Percentiles rank a stretch among this genome's conserved stretches.
Evolutionary conservation across 2,113 vertebrate species (phyloP).

Genomic region (Columba livia): DNA sequence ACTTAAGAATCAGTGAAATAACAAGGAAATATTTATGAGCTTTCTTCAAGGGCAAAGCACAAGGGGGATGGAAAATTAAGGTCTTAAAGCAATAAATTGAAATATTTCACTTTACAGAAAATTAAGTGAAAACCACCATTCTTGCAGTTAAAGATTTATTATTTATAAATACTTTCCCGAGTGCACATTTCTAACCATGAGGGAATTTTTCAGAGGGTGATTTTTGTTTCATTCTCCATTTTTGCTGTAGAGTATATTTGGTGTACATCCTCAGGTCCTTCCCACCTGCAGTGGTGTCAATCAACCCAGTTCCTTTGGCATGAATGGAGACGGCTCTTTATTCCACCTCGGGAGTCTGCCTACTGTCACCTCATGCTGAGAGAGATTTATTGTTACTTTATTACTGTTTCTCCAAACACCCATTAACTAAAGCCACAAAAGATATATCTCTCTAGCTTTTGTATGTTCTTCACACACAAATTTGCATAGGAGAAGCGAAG

Average conservation of each 20-base stretch:
- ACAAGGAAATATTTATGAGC: slow-evolving; percentile 42
- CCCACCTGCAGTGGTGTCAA: neutral
- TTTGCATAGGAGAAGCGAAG: neutral
- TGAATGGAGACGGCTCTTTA: fast-evolving
- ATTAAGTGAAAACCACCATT: neutral
- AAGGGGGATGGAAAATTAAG: neutral
- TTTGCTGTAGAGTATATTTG: neutral
- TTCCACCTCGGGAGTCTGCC: neutral
- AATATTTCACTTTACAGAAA: slow-evolving; percentile 9
- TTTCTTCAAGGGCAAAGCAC: neutral
- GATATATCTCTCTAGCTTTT: neutral
- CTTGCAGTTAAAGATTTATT: slow-evolving; percentile 1
- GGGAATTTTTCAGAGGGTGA: neutral
- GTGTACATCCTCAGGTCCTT: neutral
- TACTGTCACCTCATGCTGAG: neutral
- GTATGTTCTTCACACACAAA: neutral
- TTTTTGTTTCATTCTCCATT: neutral
- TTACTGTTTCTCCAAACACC: neutral
- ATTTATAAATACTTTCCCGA: neutral
- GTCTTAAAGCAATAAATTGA: slow-evolving; percentile 8
- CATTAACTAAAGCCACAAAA: neutral
- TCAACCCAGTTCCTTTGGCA: neutral
- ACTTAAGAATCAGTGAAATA: neutral
- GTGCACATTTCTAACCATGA: neutral
- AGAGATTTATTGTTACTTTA: neutral